Evolutionary conservation across 2,113 vertebrate genomes (phyloP), one percentile per base, ranked within the genome.

Genomic region (Clinocottus analis): DNA sequence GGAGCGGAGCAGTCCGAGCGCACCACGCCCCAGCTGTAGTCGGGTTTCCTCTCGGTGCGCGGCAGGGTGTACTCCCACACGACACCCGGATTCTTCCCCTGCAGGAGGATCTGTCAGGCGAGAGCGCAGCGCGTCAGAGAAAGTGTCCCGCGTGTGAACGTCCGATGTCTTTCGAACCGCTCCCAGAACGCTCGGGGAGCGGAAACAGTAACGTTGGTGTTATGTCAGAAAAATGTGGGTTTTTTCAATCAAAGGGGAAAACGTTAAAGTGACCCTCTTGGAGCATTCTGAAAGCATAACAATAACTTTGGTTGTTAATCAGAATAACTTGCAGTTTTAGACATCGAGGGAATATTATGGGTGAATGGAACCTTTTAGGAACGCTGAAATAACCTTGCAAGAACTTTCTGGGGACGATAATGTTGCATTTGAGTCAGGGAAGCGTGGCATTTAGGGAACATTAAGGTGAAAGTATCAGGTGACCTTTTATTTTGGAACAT

Each of bases 41-140:
- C 95, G 2, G 91, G 94, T 47, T 94, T 96, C 77, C 89, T 96
- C 31, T 93, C 87, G 1, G 90, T 84, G 85, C 94, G 96, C 45
- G 97, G 95, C 85, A 98, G 93, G 0, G 97, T 96, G 33, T 98
- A 99, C 90, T 97, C 96, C 98, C 98, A 99, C 33, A 95, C 65
- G 73, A 99, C 95, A 0, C 98, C 97, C 0, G 96, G 97, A 87
- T 99, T 99, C 92, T 96, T 97, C 78, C 97, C 98, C 95, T 99
- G 98, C 79, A 97, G 94, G 19, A 99, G 94, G 78, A 99, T 94
- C 98, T 99, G 78, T 49, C 56, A 77, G 75, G 11, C 33, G 56
- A 72, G 45, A 70, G 75, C 66, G 81, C 31, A 72, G 12, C 10
- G 23, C 49, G 65, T 82, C 67, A 64, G 61, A 63, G n/a, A 23